A percentile compares a stretch with the other conserved stretches of the same genome.
Conservation (phyloP, 2,113 vertebrate genomes). For the Spilogale gracilis region DNA sequence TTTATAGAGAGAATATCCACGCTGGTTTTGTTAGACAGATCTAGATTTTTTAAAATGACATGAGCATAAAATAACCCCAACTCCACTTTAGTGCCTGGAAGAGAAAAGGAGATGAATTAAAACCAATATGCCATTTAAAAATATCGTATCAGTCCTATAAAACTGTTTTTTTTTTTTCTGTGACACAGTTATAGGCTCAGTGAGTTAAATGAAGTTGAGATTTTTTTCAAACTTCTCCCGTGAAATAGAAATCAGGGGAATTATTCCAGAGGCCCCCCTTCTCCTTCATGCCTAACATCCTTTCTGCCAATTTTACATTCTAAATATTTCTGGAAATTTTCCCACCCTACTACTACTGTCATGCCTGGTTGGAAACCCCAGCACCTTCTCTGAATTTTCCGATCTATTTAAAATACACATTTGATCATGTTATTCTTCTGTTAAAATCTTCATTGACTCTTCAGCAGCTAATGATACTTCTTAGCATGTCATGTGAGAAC, state of each 20-base stretch:
- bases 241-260: not conserved
- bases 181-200: not conserved
- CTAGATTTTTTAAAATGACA: not conserved
- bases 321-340: slow-evolving; percentile 6
- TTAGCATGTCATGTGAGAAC: not conserved
- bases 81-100: not conserved
- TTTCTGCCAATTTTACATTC: not conserved
- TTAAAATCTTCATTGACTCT: not conserved
- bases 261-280: not conserved
- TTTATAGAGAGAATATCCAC: not conserved
- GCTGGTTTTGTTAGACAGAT: not conserved
- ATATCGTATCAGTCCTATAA: not conserved
- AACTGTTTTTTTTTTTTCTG: not conserved
- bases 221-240: not conserved
- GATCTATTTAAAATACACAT: not conserved
- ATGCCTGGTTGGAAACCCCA: not conserved
- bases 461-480: not conserved
- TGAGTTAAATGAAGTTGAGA: not conserved
- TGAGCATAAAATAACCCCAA: not conserved
- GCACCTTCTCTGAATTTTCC: not conserved
- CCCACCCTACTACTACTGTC: not conserved
- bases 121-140: not conserved
- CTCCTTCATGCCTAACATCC: not conserved
- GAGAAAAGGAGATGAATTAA: not conserved
- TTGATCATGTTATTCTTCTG: not conserved